These are phyloP conservation scores for Oceanites oceanicus DNA, from an alignment of 2,113 vertebrate genomes.

Conservation along the genomic window DNA sequence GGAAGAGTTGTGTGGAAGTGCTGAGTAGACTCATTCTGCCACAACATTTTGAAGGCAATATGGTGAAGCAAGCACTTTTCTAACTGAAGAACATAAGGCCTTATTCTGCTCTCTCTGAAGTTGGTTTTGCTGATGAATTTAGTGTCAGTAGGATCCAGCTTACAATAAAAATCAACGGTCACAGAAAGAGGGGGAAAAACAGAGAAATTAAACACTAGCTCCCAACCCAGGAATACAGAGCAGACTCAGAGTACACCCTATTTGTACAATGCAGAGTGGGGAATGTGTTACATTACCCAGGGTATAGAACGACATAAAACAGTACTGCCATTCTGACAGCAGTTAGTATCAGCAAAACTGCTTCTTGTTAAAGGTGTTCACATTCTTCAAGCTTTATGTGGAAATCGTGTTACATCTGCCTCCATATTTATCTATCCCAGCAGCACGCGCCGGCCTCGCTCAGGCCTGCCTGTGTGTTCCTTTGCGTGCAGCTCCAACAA, in stretches of 20 bases:
- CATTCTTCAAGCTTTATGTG: not conserved
- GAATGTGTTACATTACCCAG: not conserved
- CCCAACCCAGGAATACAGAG: not conserved
- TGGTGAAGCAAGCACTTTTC: not conserved
- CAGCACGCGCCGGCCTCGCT: accelerated
- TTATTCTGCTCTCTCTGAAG: not conserved
- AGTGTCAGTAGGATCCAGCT: not conserved
- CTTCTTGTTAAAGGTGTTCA: not conserved
- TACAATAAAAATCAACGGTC: not conserved
- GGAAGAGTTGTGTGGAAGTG: not conserved
- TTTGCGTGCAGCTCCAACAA: not conserved
- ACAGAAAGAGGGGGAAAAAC: not conserved
- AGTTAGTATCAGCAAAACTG: not conserved
- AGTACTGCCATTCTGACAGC: not conserved
- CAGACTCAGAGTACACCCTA: accelerated
- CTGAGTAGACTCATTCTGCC: not conserved
- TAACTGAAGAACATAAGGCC: not conserved
- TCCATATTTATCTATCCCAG: not conserved
- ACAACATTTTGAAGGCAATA: not conserved
- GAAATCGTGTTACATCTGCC: accelerated
- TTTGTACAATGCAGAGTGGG: accelerated
- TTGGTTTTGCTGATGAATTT: not conserved
- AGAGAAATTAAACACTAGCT: not conserved
- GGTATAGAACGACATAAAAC: not conserved
- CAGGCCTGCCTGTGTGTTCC: accelerated